phyloP scores from a whole-genome alignment of 2,888 invertebrate species.

The Mermis nigrescens region DNA sequence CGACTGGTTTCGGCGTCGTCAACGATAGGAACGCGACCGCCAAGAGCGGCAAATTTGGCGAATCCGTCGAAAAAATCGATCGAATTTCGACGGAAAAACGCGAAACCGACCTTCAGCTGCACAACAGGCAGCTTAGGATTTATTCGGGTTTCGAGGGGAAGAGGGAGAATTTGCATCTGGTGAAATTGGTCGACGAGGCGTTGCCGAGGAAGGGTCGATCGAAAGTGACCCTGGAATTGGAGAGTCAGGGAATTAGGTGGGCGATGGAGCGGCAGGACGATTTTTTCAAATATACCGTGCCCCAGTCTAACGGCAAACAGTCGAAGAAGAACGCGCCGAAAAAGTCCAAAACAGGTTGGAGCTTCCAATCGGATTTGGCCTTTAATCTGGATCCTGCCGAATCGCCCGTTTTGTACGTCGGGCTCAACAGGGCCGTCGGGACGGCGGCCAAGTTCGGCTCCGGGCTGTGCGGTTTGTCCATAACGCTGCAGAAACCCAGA shows the following conservation, averaged over 20 bases:
- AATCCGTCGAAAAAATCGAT: no score
- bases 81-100: no score
- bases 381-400: not conserved
- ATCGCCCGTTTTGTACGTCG: not conserved
- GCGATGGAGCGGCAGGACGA: no score
- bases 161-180: not conserved
- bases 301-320: not conserved
- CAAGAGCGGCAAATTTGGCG: not conserved
- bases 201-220: not conserved
- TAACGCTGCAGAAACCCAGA: not conserved
- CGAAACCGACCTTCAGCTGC: not conserved
- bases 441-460: not conserved
- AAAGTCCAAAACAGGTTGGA: not conserved
- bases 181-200: not conserved
- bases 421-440: slow-evolving; percentile 2
- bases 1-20: not conserved
- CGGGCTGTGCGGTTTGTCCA: not conserved
- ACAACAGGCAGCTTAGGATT: not conserved
- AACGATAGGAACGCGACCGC: not conserved
- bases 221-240: not conserved
- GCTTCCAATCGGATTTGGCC: not conserved
- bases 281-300: no score
- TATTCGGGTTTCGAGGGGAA: not conserved
- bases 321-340: not conserved
- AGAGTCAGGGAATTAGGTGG: not conserved